Evolutionary conservation across 2,113 vertebrate genomes (phyloP).

Genomic region (Galemys pyrenaicus): DNA sequence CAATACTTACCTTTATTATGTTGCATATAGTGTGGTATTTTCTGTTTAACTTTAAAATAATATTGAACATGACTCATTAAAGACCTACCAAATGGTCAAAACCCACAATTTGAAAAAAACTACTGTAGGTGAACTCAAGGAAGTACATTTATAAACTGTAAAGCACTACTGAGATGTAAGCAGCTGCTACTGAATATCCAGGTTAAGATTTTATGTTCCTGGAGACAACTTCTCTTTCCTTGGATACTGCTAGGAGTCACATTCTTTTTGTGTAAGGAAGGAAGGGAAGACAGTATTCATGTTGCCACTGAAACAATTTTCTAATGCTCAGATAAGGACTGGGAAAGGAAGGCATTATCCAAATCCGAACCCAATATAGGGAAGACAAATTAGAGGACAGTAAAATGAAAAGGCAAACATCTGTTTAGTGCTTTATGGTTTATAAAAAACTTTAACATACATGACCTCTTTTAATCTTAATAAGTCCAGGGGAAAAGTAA

Average conservation of each 20-base stretch:
- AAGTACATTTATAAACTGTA: conserved; percentile 43
- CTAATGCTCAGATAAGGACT: background rate
- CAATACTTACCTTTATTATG: conserved; percentile 27
- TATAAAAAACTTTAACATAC: conserved; percentile 16
- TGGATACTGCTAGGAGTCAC: background rate
- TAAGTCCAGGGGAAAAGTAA: background rate
- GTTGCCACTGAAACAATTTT: background rate
- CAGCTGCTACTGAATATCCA: background rate
- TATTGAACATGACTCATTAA: conserved; percentile 18
- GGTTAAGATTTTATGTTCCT: background rate
- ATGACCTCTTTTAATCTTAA: background rate
- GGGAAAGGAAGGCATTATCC: background rate
- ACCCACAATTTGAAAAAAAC: background rate
- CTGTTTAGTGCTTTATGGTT: background rate
- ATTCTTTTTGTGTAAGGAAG: background rate
- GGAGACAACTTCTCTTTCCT: background rate
- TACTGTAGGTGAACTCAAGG: conserved; percentile 3
- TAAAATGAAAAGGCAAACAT: background rate
- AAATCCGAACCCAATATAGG: background rate
- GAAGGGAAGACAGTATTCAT: background rate
- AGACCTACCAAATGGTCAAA: background rate
- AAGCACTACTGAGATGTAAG: background rate
- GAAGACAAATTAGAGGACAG: background rate
- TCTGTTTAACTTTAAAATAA: conserved; percentile 34
- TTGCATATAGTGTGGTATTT: background rate